These are phyloP conservation scores for Homarus gammarus DNA, from an alignment of 2,888 invertebrate genomes.

Conservation along the genomic window DNA sequence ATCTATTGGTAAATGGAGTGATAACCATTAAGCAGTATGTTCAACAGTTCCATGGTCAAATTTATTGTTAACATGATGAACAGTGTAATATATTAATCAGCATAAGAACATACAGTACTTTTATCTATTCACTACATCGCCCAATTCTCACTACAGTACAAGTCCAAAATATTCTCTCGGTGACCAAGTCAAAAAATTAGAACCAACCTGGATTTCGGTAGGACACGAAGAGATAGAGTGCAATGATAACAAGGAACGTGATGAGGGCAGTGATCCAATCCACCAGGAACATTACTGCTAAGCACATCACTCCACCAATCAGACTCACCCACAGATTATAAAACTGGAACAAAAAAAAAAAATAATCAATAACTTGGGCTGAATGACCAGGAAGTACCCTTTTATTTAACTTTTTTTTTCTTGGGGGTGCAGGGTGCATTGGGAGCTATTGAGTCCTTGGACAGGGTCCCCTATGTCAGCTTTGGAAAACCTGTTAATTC, in stretches of 20 bases:
- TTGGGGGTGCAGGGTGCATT: too few relatives aligned
- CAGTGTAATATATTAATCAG: not conserved
- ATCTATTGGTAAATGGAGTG: too few relatives aligned
- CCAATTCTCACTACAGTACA: not conserved
- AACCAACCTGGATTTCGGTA: slow-evolving; percentile 92
- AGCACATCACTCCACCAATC: slow-evolving; percentile 89
- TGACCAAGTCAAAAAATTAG: too few relatives aligned
- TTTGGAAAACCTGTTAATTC: too few relatives aligned
- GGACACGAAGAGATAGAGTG: slow-evolving; percentile 93
- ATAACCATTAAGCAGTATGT: too few relatives aligned
- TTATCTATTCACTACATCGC: not conserved
- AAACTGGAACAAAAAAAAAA: slow-evolving; percentile 84
- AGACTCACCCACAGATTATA: slow-evolving; percentile 95
- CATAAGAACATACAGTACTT: not conserved
- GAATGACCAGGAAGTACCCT: too few relatives aligned
- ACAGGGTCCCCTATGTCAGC: too few relatives aligned
- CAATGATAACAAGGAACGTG: slow-evolving; percentile 92
- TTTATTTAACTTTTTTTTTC: too few relatives aligned
- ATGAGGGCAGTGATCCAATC: slow-evolving; percentile 95
- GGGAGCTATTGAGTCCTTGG: too few relatives aligned
- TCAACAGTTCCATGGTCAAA: too few relatives aligned
- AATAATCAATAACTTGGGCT: too few relatives aligned
- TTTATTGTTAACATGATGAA: not conserved
- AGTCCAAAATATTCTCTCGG: too few relatives aligned
- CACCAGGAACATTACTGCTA: slow-evolving; percentile 95